Conservation (phyloP, 2,797 vertebrate species). For the Zalophus californianus region DNA sequence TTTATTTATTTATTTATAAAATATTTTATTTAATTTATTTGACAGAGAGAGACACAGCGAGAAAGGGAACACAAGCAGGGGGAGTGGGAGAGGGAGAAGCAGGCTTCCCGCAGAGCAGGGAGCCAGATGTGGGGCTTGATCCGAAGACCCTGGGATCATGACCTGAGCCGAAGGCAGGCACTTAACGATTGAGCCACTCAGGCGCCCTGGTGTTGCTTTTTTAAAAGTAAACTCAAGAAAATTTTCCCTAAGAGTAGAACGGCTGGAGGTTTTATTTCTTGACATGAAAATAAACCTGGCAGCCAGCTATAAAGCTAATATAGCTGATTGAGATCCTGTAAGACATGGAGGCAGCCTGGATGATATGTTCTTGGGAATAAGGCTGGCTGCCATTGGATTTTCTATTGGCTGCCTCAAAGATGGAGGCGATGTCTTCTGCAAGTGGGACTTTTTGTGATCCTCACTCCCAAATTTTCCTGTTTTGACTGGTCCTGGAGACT, state of each 20-base stretch:
- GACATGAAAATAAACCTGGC: background rate
- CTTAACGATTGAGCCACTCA: too few relatives aligned
- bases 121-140: too few relatives aligned
- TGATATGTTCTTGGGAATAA: background rate
- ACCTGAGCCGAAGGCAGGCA: too few relatives aligned
- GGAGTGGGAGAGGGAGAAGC: too few relatives aligned
- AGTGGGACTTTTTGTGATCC: background rate
- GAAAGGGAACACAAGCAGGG: too few relatives aligned
- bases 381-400: background rate
- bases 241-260: background rate
- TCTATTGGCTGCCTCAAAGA: background rate
- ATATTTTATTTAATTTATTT: too few relatives aligned
- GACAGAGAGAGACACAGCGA: too few relatives aligned
- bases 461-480: background rate
- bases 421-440: background rate
- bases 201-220: background rate
- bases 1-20: too few relatives aligned
- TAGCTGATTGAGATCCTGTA: background rate
- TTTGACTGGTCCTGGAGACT: background rate
- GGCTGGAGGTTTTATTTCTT: constrained; percentile 7
- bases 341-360: background rate
- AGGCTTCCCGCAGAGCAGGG: too few relatives aligned
- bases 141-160: too few relatives aligned
- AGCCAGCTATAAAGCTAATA: background rate
- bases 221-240: constrained; percentile 27